Percentiles rank a stretch among this genome's conserved stretches.
Evolutionary conservation across 2,888 invertebrate species (phyloP).

Genomic region (Drosophila eohydei): DNA sequence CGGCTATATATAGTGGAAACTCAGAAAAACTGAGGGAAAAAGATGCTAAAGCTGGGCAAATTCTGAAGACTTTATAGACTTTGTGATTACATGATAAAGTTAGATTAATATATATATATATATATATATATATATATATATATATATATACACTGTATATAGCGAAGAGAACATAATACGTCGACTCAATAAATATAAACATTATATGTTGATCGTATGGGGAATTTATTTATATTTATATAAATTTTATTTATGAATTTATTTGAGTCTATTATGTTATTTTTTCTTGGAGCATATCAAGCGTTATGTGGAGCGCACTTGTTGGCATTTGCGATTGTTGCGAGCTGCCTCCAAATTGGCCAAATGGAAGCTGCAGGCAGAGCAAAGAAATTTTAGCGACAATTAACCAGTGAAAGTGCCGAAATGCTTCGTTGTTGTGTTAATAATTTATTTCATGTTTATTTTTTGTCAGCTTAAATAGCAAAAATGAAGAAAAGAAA

Average conservation of each 20-base stretch:
- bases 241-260: no score
- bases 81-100: no score
- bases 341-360: constrained; percentile 7
- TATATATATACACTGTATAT: no score
- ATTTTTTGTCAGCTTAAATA: constrained; percentile 33
- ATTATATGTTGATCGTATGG: neutral
- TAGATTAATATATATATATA: no score
- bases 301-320: constrained; percentile 14
- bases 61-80: no score
- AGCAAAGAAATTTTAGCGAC: constrained; percentile 73
- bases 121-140: no score
- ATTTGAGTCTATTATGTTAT: neutral
- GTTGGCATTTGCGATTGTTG: constrained; percentile 18
- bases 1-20: no score
- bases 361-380: constrained; percentile 22
- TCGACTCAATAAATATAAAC: no score
- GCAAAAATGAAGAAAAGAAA: constrained; percentile 4
- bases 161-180: no score
- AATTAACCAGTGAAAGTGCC: constrained; percentile 72
- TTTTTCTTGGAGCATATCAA: neutral
- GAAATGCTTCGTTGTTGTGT: constrained; percentile 46
- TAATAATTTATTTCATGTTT: neutral
- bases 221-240: neutral
- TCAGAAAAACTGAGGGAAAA: no score
- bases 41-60: no score